phyloP scores from a whole-genome alignment of 2,113 vertebrate species.

The Myrmecobius fasciatus region DNA sequence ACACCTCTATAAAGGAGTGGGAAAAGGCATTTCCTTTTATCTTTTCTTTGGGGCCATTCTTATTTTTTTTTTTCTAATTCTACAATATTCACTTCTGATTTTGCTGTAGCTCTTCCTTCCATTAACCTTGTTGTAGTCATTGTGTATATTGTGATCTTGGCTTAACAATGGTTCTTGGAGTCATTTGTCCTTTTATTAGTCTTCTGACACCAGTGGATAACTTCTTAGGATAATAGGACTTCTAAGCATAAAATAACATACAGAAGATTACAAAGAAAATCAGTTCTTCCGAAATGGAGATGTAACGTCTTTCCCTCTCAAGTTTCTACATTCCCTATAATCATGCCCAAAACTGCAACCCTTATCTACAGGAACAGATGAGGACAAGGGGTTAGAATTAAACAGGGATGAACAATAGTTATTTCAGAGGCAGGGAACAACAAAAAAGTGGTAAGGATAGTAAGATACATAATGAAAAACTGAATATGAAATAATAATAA shows the following conservation, averaged over 20 bases:
- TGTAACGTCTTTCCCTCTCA: not conserved
- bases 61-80: not conserved
- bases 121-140: not conserved
- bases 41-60: not conserved
- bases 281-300: not conserved
- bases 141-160: not conserved
- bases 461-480: not conserved
- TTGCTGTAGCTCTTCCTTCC: not conserved
- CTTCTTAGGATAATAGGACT: not conserved
- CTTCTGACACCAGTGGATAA: not conserved
- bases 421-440: not conserved
- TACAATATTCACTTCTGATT: not conserved
- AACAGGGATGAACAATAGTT: not conserved
- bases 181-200: not conserved
- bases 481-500: not conserved
- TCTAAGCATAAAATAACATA: not conserved
- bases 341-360: not conserved
- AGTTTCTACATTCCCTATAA: not conserved
- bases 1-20: not conserved
- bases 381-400: not conserved
- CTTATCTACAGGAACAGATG: not conserved
- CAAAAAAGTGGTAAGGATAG: not conserved
- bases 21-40: not conserved
- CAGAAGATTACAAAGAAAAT: not conserved
- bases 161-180: not conserved